These are phyloP conservation scores for Hylaeus anthracinus DNA, from an alignment of 1,140 invertebrate genomes.

Conservation along the genomic window DNA sequence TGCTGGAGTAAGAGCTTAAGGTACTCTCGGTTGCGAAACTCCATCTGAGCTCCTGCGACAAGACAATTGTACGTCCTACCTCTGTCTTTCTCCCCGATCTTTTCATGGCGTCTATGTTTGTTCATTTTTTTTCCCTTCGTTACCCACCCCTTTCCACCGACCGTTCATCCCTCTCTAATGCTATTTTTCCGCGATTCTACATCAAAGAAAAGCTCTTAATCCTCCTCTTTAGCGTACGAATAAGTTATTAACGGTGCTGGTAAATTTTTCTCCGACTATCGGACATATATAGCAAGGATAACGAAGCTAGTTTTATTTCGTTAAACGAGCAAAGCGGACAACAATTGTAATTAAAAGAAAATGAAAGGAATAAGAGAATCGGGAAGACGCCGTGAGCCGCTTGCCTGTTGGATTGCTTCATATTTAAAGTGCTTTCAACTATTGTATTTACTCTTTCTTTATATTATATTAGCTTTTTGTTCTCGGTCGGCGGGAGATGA, in stretches of 20 bases:
- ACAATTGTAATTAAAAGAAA: slow-evolving; percentile 14
- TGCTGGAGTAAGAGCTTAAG: slow-evolving; percentile 1
- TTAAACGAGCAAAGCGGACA: not conserved
- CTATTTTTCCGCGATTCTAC: not conserved
- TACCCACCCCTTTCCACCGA: not conserved
- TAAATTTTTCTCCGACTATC: not conserved
- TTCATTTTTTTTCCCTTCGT: not conserved
- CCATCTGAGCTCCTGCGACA: slow-evolving; percentile 1
- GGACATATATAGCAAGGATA: not conserved
- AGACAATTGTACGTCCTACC: slow-evolving; percentile 10
- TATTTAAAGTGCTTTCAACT: not conserved
- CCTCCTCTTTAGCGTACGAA: slow-evolving; percentile 5
- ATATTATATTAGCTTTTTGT: not conserved
- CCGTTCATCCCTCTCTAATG: not conserved
- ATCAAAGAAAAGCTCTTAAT: slow-evolving; percentile 7
- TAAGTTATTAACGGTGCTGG: slow-evolving; percentile 7
- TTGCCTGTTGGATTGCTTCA: not conserved
- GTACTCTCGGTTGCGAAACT: slow-evolving; percentile 7
- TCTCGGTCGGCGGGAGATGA: too few relatives aligned
- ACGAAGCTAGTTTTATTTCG: not conserved
- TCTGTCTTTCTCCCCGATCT: not conserved
- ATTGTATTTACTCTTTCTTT: not conserved
- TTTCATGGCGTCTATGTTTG: not conserved
- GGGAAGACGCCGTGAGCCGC: too few relatives aligned
- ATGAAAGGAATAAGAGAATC: not conserved